These are phyloP conservation scores for Neodiprion fabricii DNA, from an alignment of 1,140 invertebrate species.

Conservation along the genomic window DNA sequence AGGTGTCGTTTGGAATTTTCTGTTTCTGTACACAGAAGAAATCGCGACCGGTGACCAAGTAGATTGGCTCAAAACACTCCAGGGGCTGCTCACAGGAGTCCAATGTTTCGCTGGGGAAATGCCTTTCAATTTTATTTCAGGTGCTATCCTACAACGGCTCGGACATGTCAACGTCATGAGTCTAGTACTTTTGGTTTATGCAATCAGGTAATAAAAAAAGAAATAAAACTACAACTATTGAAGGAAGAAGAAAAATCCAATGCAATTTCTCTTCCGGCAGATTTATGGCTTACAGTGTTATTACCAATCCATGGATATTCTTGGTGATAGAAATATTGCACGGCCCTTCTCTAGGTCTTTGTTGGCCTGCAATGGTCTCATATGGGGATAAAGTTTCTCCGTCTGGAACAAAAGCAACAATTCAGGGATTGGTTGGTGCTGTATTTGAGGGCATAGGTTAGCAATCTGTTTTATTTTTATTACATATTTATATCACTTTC, in stretches of 20 bases:
- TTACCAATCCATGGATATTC: conserved; percentile 82
- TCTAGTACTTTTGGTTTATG: conserved; percentile 72
- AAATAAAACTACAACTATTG: conserved; percentile 9
- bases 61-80: conserved; percentile 77
- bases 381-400: conserved; percentile 87
- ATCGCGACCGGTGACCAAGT: conserved; percentile 58
- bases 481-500: conserved; percentile 9
- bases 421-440: conserved; percentile 83
- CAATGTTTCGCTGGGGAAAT: conserved; percentile 89
- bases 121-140: conserved; percentile 88
- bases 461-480: conserved; percentile 21
- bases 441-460: conserved; percentile 84
- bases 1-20: conserved; percentile 86
- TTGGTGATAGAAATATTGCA: conserved; percentile 86
- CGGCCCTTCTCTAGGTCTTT: conserved; percentile 87
- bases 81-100: conserved; percentile 77
- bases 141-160: conserved; percentile 79
- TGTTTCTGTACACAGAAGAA: conserved; percentile 83
- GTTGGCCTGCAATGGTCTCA: conserved; percentile 88
- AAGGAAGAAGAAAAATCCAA: not conserved
- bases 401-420: conserved; percentile 84
- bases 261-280: conserved; percentile 68
- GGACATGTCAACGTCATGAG: conserved; percentile 86
- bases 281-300: conserved; percentile 82
- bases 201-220: conserved; percentile 45